Percentiles rank a stretch among this genome's conserved stretches.
These are phyloP conservation scores for Glyphotaelius pellucidus DNA, from an alignment of 2,888 invertebrate species.

Conservation along the genomic window DNA sequence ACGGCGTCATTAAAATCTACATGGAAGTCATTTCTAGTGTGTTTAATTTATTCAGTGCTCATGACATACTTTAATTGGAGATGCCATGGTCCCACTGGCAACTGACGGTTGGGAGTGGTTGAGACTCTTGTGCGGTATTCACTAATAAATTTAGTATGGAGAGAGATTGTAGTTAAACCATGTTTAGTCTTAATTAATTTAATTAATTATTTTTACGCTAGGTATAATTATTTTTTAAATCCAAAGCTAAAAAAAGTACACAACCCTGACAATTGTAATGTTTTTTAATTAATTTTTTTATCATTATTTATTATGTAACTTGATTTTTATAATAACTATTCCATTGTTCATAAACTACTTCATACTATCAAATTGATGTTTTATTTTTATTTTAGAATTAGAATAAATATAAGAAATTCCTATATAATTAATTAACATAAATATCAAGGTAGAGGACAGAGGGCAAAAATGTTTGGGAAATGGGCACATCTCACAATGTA, in stretches of 20 bases:
- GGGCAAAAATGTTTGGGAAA: too few species aligned
- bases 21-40: too few species aligned
- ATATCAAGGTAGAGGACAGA: neutral
- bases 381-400: neutral
- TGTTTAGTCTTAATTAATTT: neutral
- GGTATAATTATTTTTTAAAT: slow-evolving; percentile 28
- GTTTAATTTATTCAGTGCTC: too few species aligned
- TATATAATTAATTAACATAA: neutral
- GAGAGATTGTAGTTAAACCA: neutral
- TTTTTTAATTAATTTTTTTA: slow-evolving; percentile 8
- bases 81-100: neutral
- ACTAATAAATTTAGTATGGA: slow-evolving; percentile 16
- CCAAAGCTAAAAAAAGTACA: slow-evolving; percentile 48
- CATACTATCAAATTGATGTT: neutral
- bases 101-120: too few species aligned
- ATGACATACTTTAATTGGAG: neutral
- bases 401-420: neutral
- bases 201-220: neutral
- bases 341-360: neutral
- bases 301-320: slow-evolving; percentile 34
- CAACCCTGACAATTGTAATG: slow-evolving; percentile 3
- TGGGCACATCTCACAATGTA: too few species aligned
- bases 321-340: slow-evolving; percentile 18
- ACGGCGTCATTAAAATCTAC: too few species aligned
- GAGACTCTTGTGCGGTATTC: too few species aligned